A percentile compares a stretch with the other conserved stretches of the same genome.
Evolutionary conservation across 2,888 invertebrate species (phyloP).

Genomic region (Teleiodes luculella): DNA sequence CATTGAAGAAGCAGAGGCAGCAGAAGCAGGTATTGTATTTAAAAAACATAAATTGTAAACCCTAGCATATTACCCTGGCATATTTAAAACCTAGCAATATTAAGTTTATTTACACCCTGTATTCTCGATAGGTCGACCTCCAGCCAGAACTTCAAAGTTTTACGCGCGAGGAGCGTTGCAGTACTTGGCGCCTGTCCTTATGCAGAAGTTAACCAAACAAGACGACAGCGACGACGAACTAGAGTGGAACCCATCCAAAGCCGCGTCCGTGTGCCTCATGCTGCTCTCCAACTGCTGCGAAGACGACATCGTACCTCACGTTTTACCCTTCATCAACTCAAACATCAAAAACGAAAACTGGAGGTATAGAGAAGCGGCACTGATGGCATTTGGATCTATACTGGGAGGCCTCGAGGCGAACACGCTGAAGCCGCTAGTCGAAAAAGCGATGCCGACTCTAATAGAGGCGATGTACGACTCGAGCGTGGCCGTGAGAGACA

Average conservation of each 20-base stretch:
- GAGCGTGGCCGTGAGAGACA: conserved; percentile 96
- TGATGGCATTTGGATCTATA: conserved; percentile 98
- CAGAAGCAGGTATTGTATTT: conserved; percentile 81
- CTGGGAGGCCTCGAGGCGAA: conserved; percentile 93
- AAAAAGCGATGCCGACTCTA: conserved; percentile 97
- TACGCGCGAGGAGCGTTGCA: conserved; percentile 99
- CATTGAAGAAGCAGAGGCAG: conserved; percentile 96
- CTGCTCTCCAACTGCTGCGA: conserved; percentile 97
- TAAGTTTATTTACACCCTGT: conserved; percentile 16
- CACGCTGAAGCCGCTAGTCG: conserved; percentile 94
- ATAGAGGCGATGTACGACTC: conserved; percentile 96
- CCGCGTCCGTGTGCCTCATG: conserved; percentile 99
- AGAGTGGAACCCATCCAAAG: conserved; percentile 99
- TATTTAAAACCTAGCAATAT: too few species aligned
- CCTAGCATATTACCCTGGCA: neutral
- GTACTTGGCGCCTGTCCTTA: conserved; percentile 94
- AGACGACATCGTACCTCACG: conserved; percentile 96
- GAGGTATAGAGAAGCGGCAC: conserved; percentile 95
- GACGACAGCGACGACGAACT: conserved; percentile 98
- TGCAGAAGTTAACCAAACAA: conserved; percentile 96
- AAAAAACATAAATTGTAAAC: neutral
- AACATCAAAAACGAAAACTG: conserved; percentile 96
- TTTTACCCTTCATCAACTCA: conserved; percentile 96
- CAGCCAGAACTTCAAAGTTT: conserved; percentile 93
- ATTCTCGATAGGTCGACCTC: conserved; percentile 86